phyloP scores from a whole-genome alignment of 2,888 invertebrate species.

The Holacanthella duospinosa region DNA sequence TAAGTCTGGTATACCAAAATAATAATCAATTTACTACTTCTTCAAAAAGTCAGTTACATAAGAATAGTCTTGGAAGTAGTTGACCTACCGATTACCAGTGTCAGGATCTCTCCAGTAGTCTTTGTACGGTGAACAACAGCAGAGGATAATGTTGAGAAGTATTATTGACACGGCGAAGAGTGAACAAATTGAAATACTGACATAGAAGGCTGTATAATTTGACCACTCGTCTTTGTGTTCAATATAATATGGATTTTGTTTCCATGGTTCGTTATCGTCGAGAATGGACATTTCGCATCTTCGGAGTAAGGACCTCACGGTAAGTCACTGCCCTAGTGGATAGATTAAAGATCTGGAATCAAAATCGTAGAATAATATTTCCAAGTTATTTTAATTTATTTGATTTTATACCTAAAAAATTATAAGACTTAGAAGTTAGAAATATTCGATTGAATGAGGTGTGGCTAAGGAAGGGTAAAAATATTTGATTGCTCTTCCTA shows the following conservation, averaged over 20 bases:
- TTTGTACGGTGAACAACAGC: slow-evolving; percentile 68
- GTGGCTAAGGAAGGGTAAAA: no score
- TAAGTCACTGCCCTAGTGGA: no score
- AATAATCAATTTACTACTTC: not conserved
- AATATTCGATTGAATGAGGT: no score
- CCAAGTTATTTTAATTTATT: no score
- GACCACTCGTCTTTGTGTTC: slow-evolving; percentile 42
- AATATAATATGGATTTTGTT: slow-evolving; percentile 53
- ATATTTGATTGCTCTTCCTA: no score
- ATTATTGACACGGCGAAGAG: slow-evolving; percentile 59
- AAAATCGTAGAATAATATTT: no score
- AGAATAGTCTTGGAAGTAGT: not conserved
- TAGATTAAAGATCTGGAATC: no score
- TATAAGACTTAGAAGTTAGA: no score
- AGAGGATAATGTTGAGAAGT: slow-evolving; percentile 64
- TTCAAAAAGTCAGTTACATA: not conserved
- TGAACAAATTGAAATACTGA: slow-evolving; percentile 65
- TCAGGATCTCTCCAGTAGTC: slow-evolving; percentile 63
- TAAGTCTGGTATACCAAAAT: slow-evolving; percentile 66
- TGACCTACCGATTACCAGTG: slow-evolving; percentile 38
- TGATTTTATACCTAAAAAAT: no score
- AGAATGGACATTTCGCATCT: slow-evolving; percentile 49
- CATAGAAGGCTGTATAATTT: slow-evolving; percentile 76
- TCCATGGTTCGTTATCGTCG: slow-evolving; percentile 52
- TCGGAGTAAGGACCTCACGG: no score